A percentile compares a stretch with the other conserved stretches of the same genome.
Conservation (phyloP, 2,113 vertebrate species). For the Geococcyx californianus region DNA sequence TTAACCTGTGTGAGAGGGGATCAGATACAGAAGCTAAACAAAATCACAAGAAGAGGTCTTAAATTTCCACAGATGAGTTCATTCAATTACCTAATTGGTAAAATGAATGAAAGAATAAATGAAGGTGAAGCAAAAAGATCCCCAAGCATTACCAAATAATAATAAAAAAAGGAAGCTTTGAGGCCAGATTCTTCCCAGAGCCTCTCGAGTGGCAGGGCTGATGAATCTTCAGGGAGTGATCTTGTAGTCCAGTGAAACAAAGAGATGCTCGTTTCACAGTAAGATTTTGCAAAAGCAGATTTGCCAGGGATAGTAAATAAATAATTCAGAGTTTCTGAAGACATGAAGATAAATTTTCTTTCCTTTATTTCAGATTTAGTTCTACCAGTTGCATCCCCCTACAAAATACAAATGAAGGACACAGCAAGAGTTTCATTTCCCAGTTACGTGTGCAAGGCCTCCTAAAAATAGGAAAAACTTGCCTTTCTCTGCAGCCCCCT, state of each 20-base stretch:
- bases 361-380: neutral
- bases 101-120: neutral
- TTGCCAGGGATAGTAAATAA: neutral
- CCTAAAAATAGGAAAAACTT: neutral
- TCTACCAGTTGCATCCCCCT: neutral
- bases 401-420: neutral
- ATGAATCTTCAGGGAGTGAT: neutral
- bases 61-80: neutral
- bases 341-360: neutral
- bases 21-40: neutral
- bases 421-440: neutral
- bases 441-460: neutral
- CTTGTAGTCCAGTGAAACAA: neutral
- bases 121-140: neutral
- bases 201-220: neutral
- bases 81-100: neutral
- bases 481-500: neutral
- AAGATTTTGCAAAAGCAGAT: neutral
- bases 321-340: constrained; percentile 8
- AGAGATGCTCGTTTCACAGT: neutral
- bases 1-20: neutral
- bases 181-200: neutral
- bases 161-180: neutral
- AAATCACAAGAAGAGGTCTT: neutral
- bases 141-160: neutral